phyloP scores from a whole-genome alignment of 2,113 vertebrate genomes.

The Psilopogon haemacephalus region DNA sequence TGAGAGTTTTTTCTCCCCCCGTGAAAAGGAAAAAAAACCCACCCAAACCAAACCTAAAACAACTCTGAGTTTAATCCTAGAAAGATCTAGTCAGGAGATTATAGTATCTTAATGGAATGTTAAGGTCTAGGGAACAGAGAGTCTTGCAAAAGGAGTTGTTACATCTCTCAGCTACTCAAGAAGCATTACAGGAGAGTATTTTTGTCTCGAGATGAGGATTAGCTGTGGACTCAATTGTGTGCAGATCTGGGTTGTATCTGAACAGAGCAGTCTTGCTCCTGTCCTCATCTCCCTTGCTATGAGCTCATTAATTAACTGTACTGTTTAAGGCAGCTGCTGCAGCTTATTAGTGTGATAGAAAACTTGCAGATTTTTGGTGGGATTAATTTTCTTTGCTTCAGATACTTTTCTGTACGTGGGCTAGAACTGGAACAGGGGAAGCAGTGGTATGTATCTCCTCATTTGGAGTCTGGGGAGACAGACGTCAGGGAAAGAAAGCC shows the following conservation, averaged over 20 bases:
- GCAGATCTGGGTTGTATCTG: background rate
- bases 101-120: background rate
- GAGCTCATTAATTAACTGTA: background rate
- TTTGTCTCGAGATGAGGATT: background rate
- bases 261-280: background rate
- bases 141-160: background rate
- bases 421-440: background rate
- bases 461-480: too few species aligned
- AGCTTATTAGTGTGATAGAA: background rate
- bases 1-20: background rate
- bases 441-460: background rate
- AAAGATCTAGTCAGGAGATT: background rate
- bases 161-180: background rate
- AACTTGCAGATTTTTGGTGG: background rate
- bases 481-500: background rate
- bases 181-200: background rate
- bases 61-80: background rate
- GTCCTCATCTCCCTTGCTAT: background rate
- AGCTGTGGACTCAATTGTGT: background rate
- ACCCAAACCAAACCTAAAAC: background rate
- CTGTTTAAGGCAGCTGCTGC: background rate
- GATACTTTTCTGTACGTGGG: background rate
- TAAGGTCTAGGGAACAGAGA: background rate
- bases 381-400: background rate
- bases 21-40: background rate